phyloP scores from a whole-genome alignment of 1,140 invertebrate species.

The Lucilia sericata region DNA sequence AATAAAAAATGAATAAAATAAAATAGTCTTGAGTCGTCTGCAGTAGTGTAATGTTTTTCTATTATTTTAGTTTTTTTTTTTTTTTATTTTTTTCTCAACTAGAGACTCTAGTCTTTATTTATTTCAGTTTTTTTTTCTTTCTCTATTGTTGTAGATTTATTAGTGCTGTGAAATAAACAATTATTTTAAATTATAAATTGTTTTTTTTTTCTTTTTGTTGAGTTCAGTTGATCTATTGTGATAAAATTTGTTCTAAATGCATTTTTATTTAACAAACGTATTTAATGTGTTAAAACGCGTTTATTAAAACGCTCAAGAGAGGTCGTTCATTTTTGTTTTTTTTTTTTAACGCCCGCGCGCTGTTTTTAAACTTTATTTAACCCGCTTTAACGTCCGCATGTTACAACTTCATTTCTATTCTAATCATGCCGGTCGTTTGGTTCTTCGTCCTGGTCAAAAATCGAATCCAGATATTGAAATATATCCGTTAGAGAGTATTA shows the following conservation, averaged over 20 bases:
- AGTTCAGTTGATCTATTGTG: background rate
- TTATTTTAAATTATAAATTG: background rate
- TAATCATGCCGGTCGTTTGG: conserved; percentile 75
- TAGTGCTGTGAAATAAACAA: background rate
- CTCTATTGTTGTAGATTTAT: background rate
- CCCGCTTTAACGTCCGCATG: conserved; percentile 68
- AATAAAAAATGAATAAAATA: too few species aligned
- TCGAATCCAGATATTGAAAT: conserved; percentile 72
- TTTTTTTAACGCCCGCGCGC: background rate
- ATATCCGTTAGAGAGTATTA: conserved; percentile 84
- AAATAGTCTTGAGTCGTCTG: background rate
- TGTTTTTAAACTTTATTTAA: background rate
- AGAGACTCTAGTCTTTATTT: background rate
- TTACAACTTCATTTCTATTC: conserved; percentile 85
- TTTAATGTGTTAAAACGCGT: background rate
- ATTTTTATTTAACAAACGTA: background rate
- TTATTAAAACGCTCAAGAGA: background rate
- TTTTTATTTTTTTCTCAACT: background rate
- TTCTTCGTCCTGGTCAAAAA: conserved; percentile 53
- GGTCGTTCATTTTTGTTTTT: background rate
- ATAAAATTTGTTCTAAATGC: conserved; percentile 8
- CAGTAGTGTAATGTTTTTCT: background rate
- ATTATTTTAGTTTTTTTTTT: background rate
- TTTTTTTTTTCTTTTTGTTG: background rate
- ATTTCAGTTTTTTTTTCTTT: background rate